Percentiles rank a stretch among this genome's conserved stretches.
These are phyloP conservation scores for Parapsyche elsis DNA, from an alignment of 1,140 invertebrate species.

Conservation along the genomic window DNA sequence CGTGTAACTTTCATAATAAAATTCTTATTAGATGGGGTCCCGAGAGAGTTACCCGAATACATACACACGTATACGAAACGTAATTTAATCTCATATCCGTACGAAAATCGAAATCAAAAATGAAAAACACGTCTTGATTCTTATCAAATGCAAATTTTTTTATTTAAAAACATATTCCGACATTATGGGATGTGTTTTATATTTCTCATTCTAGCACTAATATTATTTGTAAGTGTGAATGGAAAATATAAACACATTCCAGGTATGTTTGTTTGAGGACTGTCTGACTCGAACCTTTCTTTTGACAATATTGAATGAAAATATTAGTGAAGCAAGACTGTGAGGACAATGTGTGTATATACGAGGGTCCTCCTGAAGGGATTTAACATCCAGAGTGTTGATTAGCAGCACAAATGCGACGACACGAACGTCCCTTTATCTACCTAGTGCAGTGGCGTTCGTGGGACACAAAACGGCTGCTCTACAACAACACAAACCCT, in stretches of 20 bases:
- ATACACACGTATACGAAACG: background rate
- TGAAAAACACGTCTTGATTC: too few relatives aligned
- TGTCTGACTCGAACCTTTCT: too few relatives aligned
- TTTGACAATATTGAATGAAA: background rate
- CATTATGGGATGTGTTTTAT: too few relatives aligned
- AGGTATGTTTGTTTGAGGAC: too few relatives aligned
- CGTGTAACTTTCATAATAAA: constrained; percentile 29
- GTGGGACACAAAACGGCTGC: background rate
- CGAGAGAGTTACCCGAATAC: background rate
- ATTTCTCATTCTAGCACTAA: too few relatives aligned
- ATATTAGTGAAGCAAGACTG: background rate
- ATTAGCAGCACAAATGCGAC: constrained; percentile 14
- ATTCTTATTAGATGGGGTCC: constrained; percentile 22
- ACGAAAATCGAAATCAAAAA: too few relatives aligned
- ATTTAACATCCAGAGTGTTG: constrained; percentile 9
- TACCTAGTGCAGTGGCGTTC: background rate
- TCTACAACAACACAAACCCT: background rate
- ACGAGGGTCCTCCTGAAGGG: background rate
- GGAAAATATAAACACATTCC: too few relatives aligned
- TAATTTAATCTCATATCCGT: background rate
- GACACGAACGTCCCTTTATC: constrained; percentile 35
- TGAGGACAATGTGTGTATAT: background rate
- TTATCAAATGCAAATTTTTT: too few relatives aligned
- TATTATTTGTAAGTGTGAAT: too few relatives aligned
- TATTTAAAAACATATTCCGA: too few relatives aligned